These are phyloP conservation scores for Trichomycterus rosablanca DNA, from an alignment of 2,113 vertebrate genomes.

Conservation along the genomic window DNA sequence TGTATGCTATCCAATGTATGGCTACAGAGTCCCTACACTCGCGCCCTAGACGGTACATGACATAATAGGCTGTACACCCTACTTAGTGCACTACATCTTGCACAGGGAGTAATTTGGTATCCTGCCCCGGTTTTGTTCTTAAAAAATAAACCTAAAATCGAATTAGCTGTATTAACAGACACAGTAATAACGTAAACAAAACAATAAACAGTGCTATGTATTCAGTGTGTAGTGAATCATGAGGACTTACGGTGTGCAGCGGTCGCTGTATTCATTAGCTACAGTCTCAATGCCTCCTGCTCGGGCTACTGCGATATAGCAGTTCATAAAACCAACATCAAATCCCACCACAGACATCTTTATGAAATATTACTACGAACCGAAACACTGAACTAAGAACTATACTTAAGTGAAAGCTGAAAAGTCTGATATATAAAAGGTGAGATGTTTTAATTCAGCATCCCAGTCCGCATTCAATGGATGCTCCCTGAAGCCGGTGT, in stretches of 20 bases:
- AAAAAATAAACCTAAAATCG: too few species aligned
- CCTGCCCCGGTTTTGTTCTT: not conserved
- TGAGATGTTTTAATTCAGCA: slow-evolving; percentile 36
- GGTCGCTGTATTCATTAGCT: slow-evolving; percentile 95
- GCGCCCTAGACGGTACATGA: not conserved
- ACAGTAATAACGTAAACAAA: too few species aligned
- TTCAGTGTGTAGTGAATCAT: too few species aligned
- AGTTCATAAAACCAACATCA: slow-evolving; percentile 90
- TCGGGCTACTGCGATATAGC: slow-evolving; percentile 92
- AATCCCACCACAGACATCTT: slow-evolving; percentile 95
- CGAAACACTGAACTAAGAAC: not conserved
- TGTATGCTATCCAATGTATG: not conserved
- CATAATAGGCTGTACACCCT: not conserved
- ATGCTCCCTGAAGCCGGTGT: slow-evolving; percentile 31
- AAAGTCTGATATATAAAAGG: not conserved
- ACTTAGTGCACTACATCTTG: not conserved
- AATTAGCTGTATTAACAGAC: too few species aligned
- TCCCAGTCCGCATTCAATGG: slow-evolving; percentile 14
- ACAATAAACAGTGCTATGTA: too few species aligned
- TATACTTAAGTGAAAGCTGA: not conserved
- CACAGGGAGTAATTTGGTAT: not conserved
- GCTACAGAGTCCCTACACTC: not conserved
- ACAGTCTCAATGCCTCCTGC: slow-evolving; percentile 94
- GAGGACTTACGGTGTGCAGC: slow-evolving; percentile 87
- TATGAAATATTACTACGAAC: not conserved